Evolutionary conservation across 2,797 vertebrate genomes (phyloP).

Genomic region (Cynopterus sphinx): DNA sequence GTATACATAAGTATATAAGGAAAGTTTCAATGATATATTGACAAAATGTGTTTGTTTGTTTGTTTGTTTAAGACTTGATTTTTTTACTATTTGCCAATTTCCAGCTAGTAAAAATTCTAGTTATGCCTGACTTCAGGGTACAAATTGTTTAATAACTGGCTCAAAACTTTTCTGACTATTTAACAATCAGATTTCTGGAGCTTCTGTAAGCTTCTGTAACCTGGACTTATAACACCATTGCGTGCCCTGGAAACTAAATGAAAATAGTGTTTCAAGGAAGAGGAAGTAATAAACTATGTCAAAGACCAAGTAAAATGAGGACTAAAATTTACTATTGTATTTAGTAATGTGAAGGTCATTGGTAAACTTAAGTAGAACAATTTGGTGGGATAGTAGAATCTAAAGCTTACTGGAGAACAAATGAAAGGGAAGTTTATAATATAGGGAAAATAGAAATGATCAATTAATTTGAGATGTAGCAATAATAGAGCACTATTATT

Average conservation of each 20-base stretch:
- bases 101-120: background rate
- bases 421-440: background rate
- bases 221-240: background rate
- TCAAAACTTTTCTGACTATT: background rate
- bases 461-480: background rate
- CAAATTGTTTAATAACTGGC: background rate
- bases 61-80: background rate
- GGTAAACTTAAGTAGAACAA: background rate
- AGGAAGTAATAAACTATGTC: background rate
- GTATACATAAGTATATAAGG: too few relatives aligned
- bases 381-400: background rate
- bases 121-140: background rate
- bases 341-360: background rate
- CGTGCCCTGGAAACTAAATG: background rate
- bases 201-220: accelerated
- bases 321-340: background rate
- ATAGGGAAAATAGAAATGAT: background rate
- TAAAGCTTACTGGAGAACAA: background rate
- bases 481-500: background rate
- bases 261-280: background rate
- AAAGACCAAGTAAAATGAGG: background rate
- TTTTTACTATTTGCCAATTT: background rate
- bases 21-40: background rate
- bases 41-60: background rate
- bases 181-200: background rate